A percentile compares a stretch with the other conserved stretches of the same genome.
Evolutionary conservation across 2,888 invertebrate genomes (phyloP).

Genomic region (Dyspetes luteomarginatus): DNA sequence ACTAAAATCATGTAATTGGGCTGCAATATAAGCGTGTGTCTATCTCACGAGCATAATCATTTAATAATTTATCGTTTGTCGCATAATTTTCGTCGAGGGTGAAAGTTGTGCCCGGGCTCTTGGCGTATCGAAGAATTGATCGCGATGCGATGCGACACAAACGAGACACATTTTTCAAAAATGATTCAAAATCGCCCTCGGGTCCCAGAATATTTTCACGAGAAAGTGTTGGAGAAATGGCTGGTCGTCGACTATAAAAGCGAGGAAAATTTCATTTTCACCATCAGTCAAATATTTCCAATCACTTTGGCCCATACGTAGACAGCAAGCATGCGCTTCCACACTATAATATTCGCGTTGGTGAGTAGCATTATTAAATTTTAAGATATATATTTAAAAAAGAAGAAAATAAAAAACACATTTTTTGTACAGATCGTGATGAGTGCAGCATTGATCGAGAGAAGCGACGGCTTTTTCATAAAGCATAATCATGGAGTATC

Average conservation of each 20-base stretch:
- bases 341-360: conserved; percentile 15
- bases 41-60: too few species aligned
- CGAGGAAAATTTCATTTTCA: not conserved
- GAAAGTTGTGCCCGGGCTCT: not conserved
- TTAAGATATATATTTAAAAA: not conserved
- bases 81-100: too few species aligned
- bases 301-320: not conserved
- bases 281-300: conserved; percentile 25
- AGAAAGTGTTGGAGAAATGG: conserved; percentile 18
- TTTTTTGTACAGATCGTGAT: conserved; percentile 21
- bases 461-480: conserved; percentile 31
- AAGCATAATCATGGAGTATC: too few species aligned
- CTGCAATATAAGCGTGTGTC: too few species aligned
- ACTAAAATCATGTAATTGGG: too few species aligned
- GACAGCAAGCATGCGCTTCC: conserved; percentile 22
- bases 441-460: conserved; percentile 9
- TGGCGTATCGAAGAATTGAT: not conserved
- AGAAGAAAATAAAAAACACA: not conserved
- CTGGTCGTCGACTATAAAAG: conserved; percentile 27
- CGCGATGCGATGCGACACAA: not conserved
- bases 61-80: too few species aligned
- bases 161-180: not conserved
- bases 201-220: conserved; percentile 21
- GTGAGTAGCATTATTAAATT: conserved; percentile 3
- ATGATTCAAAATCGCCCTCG: not conserved